phyloP scores from a whole-genome alignment of 2,797 vertebrate species.

The Knipowitschia caucasica region DNA sequence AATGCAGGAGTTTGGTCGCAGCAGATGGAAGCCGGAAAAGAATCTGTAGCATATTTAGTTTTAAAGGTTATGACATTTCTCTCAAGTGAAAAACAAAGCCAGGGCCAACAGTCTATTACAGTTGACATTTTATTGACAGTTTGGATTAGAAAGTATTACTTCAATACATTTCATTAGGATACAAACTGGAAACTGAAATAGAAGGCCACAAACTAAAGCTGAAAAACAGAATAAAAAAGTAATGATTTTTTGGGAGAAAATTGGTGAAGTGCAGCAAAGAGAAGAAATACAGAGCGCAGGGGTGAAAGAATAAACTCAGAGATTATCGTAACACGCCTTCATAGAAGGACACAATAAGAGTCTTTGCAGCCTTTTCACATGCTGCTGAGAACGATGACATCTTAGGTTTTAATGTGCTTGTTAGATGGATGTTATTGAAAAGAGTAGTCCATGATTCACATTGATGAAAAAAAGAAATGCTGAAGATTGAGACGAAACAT shows the following conservation, averaged over 20 bases:
- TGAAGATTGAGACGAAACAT: background rate
- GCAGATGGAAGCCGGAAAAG: background rate
- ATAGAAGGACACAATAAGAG: conserved; percentile 73
- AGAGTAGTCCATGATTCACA: background rate
- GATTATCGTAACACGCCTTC: conserved; percentile 72
- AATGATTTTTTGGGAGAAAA: conserved; percentile 28
- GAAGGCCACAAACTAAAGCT: conserved; percentile 64
- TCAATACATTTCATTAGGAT: conserved; percentile 49
- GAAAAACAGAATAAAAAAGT: conserved; percentile 37
- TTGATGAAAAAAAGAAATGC: background rate
- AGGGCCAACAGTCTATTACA: conserved; percentile 26
- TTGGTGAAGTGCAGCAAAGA: conserved; percentile 19
- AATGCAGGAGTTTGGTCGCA: background rate
- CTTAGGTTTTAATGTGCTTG: conserved; percentile 13
- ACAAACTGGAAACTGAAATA: conserved; percentile 60
- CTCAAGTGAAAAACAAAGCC: background rate
- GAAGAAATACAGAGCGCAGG: conserved; percentile 20
- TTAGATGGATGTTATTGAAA: background rate
- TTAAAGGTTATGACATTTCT: conserved; percentile 5
- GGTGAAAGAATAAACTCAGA: conserved; percentile 22
- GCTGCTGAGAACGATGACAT: conserved; percentile 44
- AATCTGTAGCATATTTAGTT: background rate
- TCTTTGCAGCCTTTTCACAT: conserved; percentile 44
- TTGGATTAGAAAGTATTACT: conserved; percentile 67
- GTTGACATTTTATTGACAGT: conserved; percentile 72